phyloP scores from a whole-genome alignment of 2,797 vertebrate genomes.

The Coluber constrictor region DNA sequence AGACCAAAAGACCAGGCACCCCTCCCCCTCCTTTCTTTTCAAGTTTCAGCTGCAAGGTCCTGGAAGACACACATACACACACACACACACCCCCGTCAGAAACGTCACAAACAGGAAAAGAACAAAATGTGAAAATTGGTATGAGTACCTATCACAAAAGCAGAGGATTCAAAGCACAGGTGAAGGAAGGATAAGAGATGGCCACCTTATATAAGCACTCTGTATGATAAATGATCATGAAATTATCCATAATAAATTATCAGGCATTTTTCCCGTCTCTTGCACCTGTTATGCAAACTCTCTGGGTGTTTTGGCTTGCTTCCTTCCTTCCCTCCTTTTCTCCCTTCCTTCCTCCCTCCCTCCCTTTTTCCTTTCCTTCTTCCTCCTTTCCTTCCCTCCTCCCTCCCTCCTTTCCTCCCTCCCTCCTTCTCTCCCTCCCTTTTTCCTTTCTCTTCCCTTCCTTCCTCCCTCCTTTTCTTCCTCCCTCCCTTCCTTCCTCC shows the following conservation, averaged over 20 bases:
- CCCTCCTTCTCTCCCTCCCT: too few species aligned
- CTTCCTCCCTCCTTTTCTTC: too few species aligned
- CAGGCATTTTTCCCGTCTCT: not conserved
- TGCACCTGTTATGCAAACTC: not conserved
- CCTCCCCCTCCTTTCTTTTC: not conserved
- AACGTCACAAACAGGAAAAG: not conserved
- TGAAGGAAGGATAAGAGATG: not conserved
- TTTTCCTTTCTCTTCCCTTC: too few species aligned
- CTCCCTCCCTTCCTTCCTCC: too few species aligned
- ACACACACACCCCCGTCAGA: not conserved
- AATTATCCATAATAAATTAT: not conserved
- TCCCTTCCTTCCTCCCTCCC: too few species aligned
- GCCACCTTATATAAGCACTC: not conserved
- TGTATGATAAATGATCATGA: not conserved
- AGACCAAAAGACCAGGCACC: not conserved
- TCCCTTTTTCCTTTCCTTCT: too few species aligned
- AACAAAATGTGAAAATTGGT: not conserved
- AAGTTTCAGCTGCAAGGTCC: not conserved
- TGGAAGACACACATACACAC: not conserved
- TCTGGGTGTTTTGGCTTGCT: not conserved
- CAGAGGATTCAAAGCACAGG: not conserved
- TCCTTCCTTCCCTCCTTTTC: not conserved
- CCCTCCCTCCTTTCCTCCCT: rapidly evolving
- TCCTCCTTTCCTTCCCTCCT: too few species aligned
- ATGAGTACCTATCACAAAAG: not conserved